Evolutionary conservation across 2,797 vertebrate species (phyloP).

Genomic region (Coracias cyanogaster): DNA sequence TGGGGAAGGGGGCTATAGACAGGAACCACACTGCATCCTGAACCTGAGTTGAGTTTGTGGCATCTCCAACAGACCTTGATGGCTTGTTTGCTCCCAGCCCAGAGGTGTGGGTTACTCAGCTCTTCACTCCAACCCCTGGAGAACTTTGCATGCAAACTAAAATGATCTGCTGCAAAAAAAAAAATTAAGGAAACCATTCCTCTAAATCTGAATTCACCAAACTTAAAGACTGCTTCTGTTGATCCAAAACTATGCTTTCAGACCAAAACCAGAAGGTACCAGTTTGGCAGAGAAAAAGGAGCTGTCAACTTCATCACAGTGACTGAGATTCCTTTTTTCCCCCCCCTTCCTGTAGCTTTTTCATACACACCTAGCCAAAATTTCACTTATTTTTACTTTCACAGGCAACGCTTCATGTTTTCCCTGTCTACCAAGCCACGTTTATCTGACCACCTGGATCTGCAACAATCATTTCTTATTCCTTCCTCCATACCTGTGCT

Average conservation of each 20-base stretch:
- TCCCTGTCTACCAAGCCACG: neutral
- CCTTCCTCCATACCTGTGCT: neutral
- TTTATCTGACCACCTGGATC: neutral
- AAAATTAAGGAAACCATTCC: neutral
- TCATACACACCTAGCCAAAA: neutral
- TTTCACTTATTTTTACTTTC: neutral
- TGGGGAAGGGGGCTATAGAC: neutral
- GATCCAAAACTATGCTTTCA: neutral
- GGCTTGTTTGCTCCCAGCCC: neutral
- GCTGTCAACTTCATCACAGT: neutral
- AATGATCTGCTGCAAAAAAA: neutral
- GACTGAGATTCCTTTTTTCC: neutral
- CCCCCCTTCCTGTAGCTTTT: neutral
- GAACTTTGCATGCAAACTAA: neutral
- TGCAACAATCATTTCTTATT: neutral
- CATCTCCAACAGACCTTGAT: neutral
- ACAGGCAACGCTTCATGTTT: neutral
- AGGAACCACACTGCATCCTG: neutral
- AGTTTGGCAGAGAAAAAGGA: neutral
- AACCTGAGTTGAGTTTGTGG: neutral
- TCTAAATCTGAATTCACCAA: neutral
- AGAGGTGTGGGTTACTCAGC: neutral
- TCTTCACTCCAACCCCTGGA: neutral
- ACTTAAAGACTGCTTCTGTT: neutral
- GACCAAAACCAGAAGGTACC: neutral